Percentiles rank a stretch among this genome's conserved stretches.
Evolutionary conservation across 1,140 invertebrate genomes (phyloP).

Genomic region (Babylonia areolata): DNA sequence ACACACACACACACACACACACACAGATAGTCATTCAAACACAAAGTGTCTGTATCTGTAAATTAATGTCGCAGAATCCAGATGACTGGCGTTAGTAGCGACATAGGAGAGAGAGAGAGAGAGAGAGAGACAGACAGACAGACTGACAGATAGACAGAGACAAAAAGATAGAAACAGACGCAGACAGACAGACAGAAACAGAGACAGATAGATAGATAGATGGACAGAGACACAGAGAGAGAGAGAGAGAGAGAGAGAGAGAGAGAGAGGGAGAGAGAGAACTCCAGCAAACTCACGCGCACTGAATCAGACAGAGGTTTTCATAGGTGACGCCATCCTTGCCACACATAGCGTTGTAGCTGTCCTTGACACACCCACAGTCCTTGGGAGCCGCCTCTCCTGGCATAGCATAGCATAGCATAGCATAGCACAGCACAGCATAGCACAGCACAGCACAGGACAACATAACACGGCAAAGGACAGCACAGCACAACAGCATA

Average conservation of each 20-base stretch:
- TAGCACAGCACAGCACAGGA: too few relatives aligned
- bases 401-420: background rate
- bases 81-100: too few relatives aligned
- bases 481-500: too few relatives aligned
- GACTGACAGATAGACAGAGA: background rate
- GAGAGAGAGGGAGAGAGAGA: background rate
- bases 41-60: too few relatives aligned
- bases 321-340: constrained; percentile 86
- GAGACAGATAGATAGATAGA: background rate
- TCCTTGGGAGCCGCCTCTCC: constrained; percentile 20
- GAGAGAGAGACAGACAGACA: background rate
- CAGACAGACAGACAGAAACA: too few relatives aligned
- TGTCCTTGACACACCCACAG: constrained; percentile 19
- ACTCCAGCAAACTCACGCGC: constrained; percentile 38
- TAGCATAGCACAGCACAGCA: background rate
- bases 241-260: background rate
- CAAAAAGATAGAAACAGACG: too few relatives aligned
- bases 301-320: constrained; percentile 84
- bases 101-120: background rate
- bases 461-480: background rate
- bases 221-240: background rate
- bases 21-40: background rate
- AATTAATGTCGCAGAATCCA: too few relatives aligned
- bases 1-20: background rate
- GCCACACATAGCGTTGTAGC: constrained; percentile 80